Evolutionary conservation across 37 sponge, comb jelly and placozoan species (phyloP), one percentile per base, ranked within the genome.

Genomic region (Cliona cf. orientalis): DNA sequence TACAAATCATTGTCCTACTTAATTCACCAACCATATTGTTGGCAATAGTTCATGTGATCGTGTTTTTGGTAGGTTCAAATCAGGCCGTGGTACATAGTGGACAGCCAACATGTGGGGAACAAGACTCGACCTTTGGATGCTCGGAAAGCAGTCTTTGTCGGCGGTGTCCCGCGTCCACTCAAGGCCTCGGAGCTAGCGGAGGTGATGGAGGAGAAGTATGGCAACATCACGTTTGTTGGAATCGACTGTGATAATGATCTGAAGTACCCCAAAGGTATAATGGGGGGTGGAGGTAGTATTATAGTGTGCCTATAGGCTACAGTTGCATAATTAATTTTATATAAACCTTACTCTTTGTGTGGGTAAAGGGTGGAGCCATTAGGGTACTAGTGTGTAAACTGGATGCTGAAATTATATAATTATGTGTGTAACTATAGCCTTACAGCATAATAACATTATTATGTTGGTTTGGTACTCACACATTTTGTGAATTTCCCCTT

Each of bases 151-250:
- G 90, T 96, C 9, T 96, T 96, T 78, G 97, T 96, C 44, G 97
- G 97, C 59, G 97, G 97, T 19, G 93, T 96, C 39, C 97, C 97
- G 36, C 90, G 97, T 7, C 93, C 97, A n/a, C 86, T 96, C 42
- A 86, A 91, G 42, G 88, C 93, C 19, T 46, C 58, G 42, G 97
- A 96, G 53, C 92, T 96, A 25, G 93, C 93, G 37, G 75, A 80
- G 41, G 88, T 93, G 28, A 93, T 96, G 91, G 87, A 74, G 57
- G 91, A 90, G 46, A 85, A 89, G 41, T 96, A 86, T 88, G 94
- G 94, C 11, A 82, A 69, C 58, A 89, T 96, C 0, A 64, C 90
- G 9, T 90, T 80, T 72, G 91, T 89, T 6, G 91, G 84, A 7
- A 96, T 96, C 39, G 97, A 96, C 45, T 85, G 76, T 55, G 97